phyloP scores from a whole-genome alignment of 2,888 invertebrate species.

The Cactoblastis cactorum region DNA sequence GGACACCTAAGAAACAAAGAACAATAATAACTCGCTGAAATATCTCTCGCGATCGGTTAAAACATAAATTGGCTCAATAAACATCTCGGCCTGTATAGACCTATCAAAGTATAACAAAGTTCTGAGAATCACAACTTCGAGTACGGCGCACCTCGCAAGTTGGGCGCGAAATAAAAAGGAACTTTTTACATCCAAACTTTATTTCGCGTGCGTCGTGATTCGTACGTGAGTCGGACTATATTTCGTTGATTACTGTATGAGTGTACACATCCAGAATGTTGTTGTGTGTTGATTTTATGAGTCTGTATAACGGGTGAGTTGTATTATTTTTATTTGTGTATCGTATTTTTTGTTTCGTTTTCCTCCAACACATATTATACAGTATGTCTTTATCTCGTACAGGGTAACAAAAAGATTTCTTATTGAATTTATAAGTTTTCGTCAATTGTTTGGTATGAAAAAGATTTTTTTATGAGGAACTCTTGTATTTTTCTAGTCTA shows the following conservation, averaged over 20 bases:
- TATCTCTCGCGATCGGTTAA: conserved; percentile 1
- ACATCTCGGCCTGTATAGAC: conserved; percentile 5
- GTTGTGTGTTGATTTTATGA: conserved; percentile 15
- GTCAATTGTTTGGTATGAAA: too few relatives aligned
- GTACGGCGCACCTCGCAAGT: conserved; percentile 10
- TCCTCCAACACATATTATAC: too few relatives aligned
- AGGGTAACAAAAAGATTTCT: too few relatives aligned
- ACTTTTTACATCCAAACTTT: conserved; percentile 81
- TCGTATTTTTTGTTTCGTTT: not conserved
- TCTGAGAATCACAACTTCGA: conserved; percentile 7
- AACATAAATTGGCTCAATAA: conserved; percentile 12
- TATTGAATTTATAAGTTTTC: too few relatives aligned
- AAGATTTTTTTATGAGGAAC: too few relatives aligned
- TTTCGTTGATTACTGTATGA: conserved; percentile 65
- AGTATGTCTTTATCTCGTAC: too few relatives aligned
- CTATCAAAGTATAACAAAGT: conserved; percentile 9
- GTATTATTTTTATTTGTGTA: not conserved
- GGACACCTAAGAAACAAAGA: not conserved
- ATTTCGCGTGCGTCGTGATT: conserved; percentile 60
- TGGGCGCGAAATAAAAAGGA: conserved; percentile 65
- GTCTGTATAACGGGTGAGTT: not conserved
- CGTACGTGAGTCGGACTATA: conserved; percentile 70
- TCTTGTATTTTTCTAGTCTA: too few relatives aligned
- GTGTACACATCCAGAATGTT: conserved; percentile 32
- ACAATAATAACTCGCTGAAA: not conserved